Evolutionary conservation across 2,888 invertebrate genomes (phyloP), one percentile per base, ranked within the genome.

Genomic region (Notodonta dromedarius): DNA sequence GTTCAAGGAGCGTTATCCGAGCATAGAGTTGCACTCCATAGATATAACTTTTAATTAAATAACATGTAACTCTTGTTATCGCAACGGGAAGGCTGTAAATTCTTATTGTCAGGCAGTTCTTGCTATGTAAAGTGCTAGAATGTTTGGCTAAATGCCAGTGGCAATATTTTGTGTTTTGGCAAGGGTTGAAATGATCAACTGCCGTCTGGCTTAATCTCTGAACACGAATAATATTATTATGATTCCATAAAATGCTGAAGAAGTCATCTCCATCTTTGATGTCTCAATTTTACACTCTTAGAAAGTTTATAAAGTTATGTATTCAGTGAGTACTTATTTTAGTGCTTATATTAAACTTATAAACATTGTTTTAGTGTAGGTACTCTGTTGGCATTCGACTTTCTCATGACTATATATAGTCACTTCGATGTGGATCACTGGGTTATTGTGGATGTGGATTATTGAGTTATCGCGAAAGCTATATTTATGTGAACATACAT

Each of bases 11-110:
- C 59, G 66, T 77, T 74, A 76, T 77, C 73, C 71, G 57, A 63
- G 64, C 61, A 56, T 68, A 62, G 67, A 70, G 65, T 64, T 61
- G 54, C 53, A 48, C 63, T 62, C 56, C 60, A 59, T 50, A 46
- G 55, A 76, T 71, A 73, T 74, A 74, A 70, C 9, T 62, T 70
- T 76, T 73, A 76, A 78, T 80, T 78, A 80, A 78, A 81, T 70
- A 71, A 70, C 61, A 62, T 67, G 4, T 3, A 35, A 35, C 35
- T 61, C 58, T 61, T 69, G 66, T 66, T 65, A 64, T 56, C 54
- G 56, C 51, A 65, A 61, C 57, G 61, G 59, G 64, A 63, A 63
- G 63, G 60, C 60, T 58, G 56, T 73, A 68, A 72, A 69, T 64
- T 63, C 14, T 48, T 65, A 61, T 59, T 58, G 58, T 32, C 58